Evolutionary conservation across 2,797 vertebrate genomes (phyloP).

Genomic region (Myotis myotis): DNA sequence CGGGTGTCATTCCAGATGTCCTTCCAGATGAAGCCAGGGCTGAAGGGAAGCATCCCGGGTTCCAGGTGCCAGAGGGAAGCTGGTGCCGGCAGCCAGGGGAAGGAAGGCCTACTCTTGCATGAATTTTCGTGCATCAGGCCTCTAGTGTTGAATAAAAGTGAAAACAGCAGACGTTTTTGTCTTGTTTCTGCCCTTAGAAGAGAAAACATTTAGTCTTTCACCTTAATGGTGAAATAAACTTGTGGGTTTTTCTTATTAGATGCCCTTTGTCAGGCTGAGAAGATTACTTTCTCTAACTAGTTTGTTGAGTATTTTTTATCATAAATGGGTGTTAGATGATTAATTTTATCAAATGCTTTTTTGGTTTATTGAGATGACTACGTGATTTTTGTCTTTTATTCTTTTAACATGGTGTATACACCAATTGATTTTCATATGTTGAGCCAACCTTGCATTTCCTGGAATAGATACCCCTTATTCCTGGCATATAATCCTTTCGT

Average conservation of each 20-base stretch:
- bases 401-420: background rate
- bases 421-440: background rate
- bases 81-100: too few species aligned
- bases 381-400: background rate
- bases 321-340: background rate
- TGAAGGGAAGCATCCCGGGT: too few species aligned
- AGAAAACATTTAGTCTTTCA: background rate
- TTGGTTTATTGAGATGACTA: background rate
- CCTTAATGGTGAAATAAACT: background rate
- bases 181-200: background rate
- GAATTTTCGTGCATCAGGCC: too few species aligned
- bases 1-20: too few species aligned
- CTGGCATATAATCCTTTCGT: conserved; percentile 13
- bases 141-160: background rate
- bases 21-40: too few species aligned
- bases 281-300: background rate
- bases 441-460: conserved; percentile 27
- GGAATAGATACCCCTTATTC: background rate
- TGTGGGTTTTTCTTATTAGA: background rate
- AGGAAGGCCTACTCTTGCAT: too few species aligned
- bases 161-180: background rate
- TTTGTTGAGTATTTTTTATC: background rate
- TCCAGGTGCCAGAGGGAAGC: too few species aligned
- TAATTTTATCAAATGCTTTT: background rate
- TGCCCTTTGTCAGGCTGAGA: background rate